phyloP scores from a whole-genome alignment of 1,140 invertebrate genomes.

The Bombus confusus region DNA sequence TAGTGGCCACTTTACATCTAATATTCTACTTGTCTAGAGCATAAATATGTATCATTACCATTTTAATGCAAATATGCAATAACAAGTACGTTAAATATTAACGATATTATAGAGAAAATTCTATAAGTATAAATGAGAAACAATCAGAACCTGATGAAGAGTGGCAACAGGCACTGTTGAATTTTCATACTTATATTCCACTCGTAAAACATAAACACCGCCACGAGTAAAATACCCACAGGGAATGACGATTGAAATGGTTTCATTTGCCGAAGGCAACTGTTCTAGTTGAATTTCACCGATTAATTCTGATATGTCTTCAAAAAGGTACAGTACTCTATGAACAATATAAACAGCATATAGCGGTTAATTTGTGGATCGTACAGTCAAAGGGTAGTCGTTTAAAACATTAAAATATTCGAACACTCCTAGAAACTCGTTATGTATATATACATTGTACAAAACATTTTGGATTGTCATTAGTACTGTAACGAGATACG shows the following conservation, averaged over 20 bases:
- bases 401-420: too few species aligned
- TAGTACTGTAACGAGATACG: too few species aligned
- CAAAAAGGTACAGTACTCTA: slow-evolving; percentile 77
- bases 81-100: neutral
- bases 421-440: too few species aligned
- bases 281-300: slow-evolving; percentile 75
- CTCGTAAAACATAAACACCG: slow-evolving; percentile 82
- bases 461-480: too few species aligned
- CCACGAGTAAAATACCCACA: slow-evolving; percentile 88
- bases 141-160: slow-evolving; percentile 55
- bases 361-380: too few species aligned
- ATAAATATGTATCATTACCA: neutral
- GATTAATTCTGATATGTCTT: slow-evolving; percentile 77
- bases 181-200: slow-evolving; percentile 79
- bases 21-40: slow-evolving; percentile 82
- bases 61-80: neutral
- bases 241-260: slow-evolving; percentile 84
- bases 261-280: slow-evolving; percentile 66
- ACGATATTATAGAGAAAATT: neutral
- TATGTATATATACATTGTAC: too few species aligned
- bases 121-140: neutral
- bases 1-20: slow-evolving; percentile 91
- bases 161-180: slow-evolving; percentile 76
- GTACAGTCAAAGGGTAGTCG: too few species aligned
- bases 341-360: neutral